A percentile compares a stretch with the other conserved stretches of the same genome.
Conservation (phyloP, 2,888 invertebrate genomes). For the Thereva nobilitata region DNA sequence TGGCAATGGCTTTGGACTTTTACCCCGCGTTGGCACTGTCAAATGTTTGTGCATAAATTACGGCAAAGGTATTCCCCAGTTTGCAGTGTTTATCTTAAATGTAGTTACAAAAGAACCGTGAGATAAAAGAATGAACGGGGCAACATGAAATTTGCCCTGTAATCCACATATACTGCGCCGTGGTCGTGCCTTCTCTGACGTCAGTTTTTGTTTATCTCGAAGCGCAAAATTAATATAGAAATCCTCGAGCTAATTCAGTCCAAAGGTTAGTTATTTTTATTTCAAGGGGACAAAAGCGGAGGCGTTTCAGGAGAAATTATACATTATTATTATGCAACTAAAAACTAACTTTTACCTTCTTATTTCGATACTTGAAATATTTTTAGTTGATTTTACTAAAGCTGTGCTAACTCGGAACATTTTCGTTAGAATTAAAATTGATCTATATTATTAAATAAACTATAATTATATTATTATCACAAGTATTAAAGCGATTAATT, state of each 20-base stretch:
- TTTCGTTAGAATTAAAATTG: constrained; percentile 1
- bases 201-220: constrained; percentile 26
- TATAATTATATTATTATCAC: no score
- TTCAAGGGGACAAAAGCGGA: neutral
- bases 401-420: constrained; percentile 33
- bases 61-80: no score
- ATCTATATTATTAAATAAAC: no score
- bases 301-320: neutral
- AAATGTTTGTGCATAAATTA: no score
- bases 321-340: neutral
- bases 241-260: constrained; percentile 12
- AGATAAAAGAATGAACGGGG: no score
- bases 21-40: no score
- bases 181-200: neutral
- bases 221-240: constrained; percentile 13
- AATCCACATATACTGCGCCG: no score
- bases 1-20: no score
- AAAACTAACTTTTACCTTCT: constrained; percentile 30
- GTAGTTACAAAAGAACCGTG: no score
- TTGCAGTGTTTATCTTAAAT: no score
- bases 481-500: no score
- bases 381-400: constrained; percentile 25
- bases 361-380: constrained; percentile 21
- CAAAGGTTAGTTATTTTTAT: constrained; percentile 30
- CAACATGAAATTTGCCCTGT: no score